Evolutionary conservation across 2,888 invertebrate species (phyloP).

Genomic region (Tenthredo scrophulariae): DNA sequence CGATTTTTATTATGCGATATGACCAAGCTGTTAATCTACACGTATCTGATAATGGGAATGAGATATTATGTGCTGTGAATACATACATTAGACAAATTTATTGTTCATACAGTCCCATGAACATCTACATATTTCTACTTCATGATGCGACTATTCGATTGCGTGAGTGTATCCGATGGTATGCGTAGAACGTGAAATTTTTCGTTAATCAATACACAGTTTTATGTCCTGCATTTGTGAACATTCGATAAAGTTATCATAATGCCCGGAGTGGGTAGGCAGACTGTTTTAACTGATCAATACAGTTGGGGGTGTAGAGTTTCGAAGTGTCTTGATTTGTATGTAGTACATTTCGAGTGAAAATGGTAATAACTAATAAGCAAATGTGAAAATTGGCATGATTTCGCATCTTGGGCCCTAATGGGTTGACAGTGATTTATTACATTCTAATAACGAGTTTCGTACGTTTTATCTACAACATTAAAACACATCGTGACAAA

Average conservation of each 20-base stretch:
- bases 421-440: not conserved
- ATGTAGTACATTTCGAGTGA: not conserved
- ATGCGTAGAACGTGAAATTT: not conserved
- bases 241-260: not conserved
- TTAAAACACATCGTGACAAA: conserved; percentile 5
- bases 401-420: not conserved
- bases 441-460: not conserved
- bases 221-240: not conserved
- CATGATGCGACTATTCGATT: not conserved
- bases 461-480: conserved; percentile 17
- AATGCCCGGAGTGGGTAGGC: not conserved
- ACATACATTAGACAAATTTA: not conserved
- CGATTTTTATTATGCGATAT: not conserved
- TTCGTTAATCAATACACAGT: not conserved
- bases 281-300: not conserved
- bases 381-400: not conserved
- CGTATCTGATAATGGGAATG: not conserved
- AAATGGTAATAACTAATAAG: not conserved
- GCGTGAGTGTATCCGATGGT: not conserved
- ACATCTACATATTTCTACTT: not conserved
- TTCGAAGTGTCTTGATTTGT: not conserved
- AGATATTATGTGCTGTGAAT: not conserved
- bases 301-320: not conserved
- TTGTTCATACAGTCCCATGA: not conserved
- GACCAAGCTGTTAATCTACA: not conserved